These are phyloP conservation scores for Plestiodon gilberti DNA, from an alignment of 2,113 vertebrate species.

Conservation along the genomic window DNA sequence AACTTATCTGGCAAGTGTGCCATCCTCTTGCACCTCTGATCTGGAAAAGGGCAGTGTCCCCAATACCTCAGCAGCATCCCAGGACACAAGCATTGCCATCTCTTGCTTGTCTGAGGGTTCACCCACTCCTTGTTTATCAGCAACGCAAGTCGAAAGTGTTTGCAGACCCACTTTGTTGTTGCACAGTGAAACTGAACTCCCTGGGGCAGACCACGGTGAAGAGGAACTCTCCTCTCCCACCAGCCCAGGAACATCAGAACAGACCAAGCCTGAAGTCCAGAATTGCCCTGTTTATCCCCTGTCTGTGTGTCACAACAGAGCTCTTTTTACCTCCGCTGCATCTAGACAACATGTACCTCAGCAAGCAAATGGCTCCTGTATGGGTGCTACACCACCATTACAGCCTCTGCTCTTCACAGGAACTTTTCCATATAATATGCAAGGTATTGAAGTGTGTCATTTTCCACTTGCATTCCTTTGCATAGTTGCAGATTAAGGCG, in stretches of 20 bases:
- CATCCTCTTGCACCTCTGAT: slow-evolving; percentile 72
- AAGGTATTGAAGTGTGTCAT: slow-evolving; percentile 73
- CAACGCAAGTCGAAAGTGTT: not conserved
- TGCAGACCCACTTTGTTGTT: not conserved
- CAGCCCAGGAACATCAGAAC: accelerated
- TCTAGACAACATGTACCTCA: slow-evolving; percentile 57
- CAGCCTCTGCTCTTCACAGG: slow-evolving; percentile 89
- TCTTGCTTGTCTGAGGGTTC: slow-evolving; percentile 60
- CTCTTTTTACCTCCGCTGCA: slow-evolving; percentile 58
- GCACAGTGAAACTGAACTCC: not conserved
- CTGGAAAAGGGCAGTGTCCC: slow-evolving; percentile 67
- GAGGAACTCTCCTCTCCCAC: accelerated
- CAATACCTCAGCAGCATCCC: slow-evolving; percentile 53
- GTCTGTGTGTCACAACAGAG: slow-evolving; percentile 43
- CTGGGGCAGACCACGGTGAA: accelerated
- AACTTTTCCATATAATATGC: slow-evolving; percentile 83
- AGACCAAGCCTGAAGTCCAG: slow-evolving; percentile 25
- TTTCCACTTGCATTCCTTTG: accelerated
- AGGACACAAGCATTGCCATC: slow-evolving; percentile 69
- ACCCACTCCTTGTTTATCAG: slow-evolving; percentile 35
- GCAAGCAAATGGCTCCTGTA: slow-evolving; percentile 60
- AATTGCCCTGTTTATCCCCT: slow-evolving; percentile 64
- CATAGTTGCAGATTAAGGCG: accelerated
- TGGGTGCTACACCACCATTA: slow-evolving; percentile 73
- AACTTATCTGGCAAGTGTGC: slow-evolving; percentile 78